These are phyloP conservation scores for Mustela lutreola DNA, from an alignment of 2,113 vertebrate genomes.

Conservation along the genomic window DNA sequence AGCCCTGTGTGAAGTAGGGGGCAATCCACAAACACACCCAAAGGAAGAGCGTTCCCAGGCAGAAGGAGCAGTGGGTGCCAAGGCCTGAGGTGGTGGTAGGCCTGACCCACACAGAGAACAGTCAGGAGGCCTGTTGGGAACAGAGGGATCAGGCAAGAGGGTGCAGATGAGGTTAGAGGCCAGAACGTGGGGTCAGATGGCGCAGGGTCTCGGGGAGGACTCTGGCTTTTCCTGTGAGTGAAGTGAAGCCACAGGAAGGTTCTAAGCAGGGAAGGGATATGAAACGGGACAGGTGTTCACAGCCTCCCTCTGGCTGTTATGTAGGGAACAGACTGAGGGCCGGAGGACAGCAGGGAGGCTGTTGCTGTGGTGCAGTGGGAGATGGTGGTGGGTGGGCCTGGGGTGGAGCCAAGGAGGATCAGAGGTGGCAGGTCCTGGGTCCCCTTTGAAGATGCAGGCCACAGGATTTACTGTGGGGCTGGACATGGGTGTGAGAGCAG, in stretches of 20 bases:
- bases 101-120: neutral
- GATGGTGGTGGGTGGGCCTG: neutral
- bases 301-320: neutral
- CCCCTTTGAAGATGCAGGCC: neutral
- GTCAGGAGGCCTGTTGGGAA: neutral
- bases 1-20: neutral
- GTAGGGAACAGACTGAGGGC: neutral
- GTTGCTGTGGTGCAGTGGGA: fast-evolving
- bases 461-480: neutral
- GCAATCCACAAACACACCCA: neutral
- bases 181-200: neutral
- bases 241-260: too few relatives aligned
- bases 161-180: neutral
- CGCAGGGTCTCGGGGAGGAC: neutral
- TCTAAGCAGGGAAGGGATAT: neutral
- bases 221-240: neutral
- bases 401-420: neutral
- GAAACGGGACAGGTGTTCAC: neutral
- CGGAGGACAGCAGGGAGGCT: neutral
- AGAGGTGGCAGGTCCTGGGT: neutral
- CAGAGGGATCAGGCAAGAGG: neutral
- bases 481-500: neutral
- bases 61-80: neutral
- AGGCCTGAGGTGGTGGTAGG: neutral
- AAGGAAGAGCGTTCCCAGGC: neutral